These are phyloP conservation scores for Pantherophis vulpinus DNA, from an alignment of 2,797 vertebrate genomes.

Conservation along the genomic window DNA sequence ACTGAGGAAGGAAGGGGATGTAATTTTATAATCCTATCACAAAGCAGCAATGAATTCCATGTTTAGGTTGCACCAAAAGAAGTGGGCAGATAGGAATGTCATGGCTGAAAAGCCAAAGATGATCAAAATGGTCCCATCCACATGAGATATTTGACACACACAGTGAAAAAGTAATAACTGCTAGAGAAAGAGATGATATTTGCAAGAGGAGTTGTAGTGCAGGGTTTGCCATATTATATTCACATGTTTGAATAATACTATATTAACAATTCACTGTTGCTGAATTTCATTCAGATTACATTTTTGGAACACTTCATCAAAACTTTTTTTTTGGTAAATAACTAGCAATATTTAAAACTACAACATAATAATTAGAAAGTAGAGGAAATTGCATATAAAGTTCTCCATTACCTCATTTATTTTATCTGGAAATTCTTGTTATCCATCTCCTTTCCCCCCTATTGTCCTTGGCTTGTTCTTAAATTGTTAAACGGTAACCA, in stretches of 20 bases:
- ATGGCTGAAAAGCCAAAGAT: conserved; percentile 30
- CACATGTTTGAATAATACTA: neutral
- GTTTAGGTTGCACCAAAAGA: conserved; percentile 10
- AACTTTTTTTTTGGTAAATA: neutral
- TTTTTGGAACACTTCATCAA: neutral
- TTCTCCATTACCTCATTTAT: neutral
- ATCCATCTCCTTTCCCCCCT: neutral
- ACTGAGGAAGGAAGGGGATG: neutral
- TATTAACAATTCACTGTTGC: neutral
- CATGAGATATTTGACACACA: conserved; percentile 23
- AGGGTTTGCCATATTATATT: neutral
- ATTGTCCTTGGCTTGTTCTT: neutral
- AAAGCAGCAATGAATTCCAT: conserved; percentile 13
- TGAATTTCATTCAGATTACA: neutral
- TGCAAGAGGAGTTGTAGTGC: neutral
- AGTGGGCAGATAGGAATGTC: conserved; percentile 19
- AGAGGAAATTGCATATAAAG: neutral
- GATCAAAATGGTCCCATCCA: conserved; percentile 27
- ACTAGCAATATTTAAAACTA: neutral
- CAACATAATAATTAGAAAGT: neutral
- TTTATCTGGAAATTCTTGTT: neutral
- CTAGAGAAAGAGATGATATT: conserved; percentile 14
- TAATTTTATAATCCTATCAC: conserved; percentile 14
- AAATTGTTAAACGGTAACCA: neutral
- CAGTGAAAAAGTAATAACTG: conserved; percentile 19